Evolutionary conservation across 2,797 vertebrate species (phyloP).

Genomic region (Muscicapa comitata): DNA sequence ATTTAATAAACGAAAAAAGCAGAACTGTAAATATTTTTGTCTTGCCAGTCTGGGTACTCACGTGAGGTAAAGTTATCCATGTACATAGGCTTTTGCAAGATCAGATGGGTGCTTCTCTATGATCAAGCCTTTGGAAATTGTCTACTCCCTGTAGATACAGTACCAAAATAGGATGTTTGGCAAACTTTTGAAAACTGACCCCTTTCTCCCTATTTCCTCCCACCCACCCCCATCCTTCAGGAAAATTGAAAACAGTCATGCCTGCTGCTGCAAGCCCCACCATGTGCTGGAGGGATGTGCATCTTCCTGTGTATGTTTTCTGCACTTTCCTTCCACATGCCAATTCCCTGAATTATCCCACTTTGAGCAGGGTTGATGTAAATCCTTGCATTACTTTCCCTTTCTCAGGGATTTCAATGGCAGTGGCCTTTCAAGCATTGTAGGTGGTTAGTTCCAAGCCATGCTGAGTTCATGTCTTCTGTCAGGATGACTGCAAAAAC

Average conservation of each 20-base stretch:
- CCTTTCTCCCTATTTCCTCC: not conserved
- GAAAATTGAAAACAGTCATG: slow-evolving; percentile 11
- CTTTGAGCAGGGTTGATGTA: not conserved
- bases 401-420: not conserved
- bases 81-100: not conserved
- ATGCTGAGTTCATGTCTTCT: not conserved
- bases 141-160: slow-evolving; percentile 9
- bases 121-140: not conserved
- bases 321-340: accelerated
- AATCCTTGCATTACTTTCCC: not conserved
- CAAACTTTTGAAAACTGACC: slow-evolving; percentile 20
- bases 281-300: not conserved
- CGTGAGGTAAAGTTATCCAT: not conserved
- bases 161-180: not conserved
- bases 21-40: slow-evolving; percentile 30
- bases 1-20: not conserved
- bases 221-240: not conserved
- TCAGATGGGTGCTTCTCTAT: not conserved
- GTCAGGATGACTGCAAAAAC: not conserved
- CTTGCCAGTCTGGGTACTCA: not conserved
- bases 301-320: not conserved
- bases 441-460: not conserved
- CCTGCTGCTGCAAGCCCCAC: not conserved
- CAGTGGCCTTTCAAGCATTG: not conserved
- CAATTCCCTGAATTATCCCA: not conserved